Base-by-base conservation (phyloP, 2,797 vertebrate species). In the Phrynocephalus forsythii region DNA sequence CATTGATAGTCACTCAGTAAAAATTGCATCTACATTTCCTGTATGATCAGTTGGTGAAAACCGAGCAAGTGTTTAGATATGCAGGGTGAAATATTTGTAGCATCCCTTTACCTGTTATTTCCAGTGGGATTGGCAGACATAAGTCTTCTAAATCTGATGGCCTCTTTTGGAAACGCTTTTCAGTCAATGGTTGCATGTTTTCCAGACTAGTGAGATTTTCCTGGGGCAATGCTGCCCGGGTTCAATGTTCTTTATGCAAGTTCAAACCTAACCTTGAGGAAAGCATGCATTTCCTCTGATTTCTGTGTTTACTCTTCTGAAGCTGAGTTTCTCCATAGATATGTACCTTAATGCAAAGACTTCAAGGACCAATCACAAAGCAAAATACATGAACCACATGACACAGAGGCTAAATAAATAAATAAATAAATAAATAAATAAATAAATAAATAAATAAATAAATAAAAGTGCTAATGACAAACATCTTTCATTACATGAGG, bases 11-110 rank as follows among this genome's bases (percentile, higher is more conserved):
- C 81, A 83, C 85, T 0, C 10, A 1, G 48, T 52, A 79, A 73
- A 93, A 83, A 44, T 79, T 86, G 50, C 0, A 82, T 0, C 20
- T 48, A 0, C 28, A 3, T 88, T 90, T 69, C 67, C 6, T 50
- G 15, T 87, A 84, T 22, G n/a, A 52, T 83, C 15, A 3, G 18
- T 24, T 79, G 71, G 20, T 84, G 79, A 83, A 63, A 72, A 79
- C 33, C 72, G 67, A 88, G 20, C 33, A 30, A 24, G 7, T 38
- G 79, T 63, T 87, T 66, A 83, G 18, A 79, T 28, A 78, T 16
- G 15, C 44, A 44, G 10, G 50, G 68, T 38, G 44, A 78, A 67
- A 24, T 24, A 52, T 50, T 63, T 68, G 28, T 20, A 71, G 15
- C 3, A 28, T 56, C 26, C 16, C 13, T 28, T 2, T 13, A 5